Percentiles rank a stretch among this genome's conserved stretches.
phyloP scores from a whole-genome alignment of 53 echinoderm and acorn worm genomes.

The Mesocentrotus franciscanus region DNA sequence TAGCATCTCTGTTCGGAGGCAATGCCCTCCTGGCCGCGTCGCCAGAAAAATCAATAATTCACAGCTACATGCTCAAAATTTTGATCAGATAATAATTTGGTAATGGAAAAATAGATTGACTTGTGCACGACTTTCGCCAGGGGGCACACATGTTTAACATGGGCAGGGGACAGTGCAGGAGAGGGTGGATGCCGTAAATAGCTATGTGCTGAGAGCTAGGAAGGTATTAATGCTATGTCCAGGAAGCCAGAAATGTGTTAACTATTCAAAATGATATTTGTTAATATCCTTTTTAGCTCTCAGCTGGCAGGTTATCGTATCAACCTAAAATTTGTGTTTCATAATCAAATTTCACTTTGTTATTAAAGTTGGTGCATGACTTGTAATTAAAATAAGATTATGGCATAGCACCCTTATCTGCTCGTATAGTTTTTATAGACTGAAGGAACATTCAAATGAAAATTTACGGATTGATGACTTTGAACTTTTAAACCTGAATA shows the following conservation, averaged over 20 bases:
- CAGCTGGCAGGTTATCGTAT: neutral
- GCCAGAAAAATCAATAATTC: slow-evolving; percentile 45
- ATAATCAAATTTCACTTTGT: too few species aligned
- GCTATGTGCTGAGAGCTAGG: too few species aligned
- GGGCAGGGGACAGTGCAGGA: neutral
- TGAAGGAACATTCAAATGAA: too few species aligned
- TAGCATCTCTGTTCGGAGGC: neutral
- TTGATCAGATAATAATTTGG: slow-evolving; percentile 50
- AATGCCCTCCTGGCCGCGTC: neutral
- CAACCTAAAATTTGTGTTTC: too few species aligned
- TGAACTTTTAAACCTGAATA: neutral
- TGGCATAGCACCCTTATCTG: too few species aligned
- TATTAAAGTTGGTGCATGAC: too few species aligned
- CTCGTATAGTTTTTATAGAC: too few species aligned
- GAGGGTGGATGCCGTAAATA: too few species aligned
- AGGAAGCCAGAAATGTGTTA: too few species aligned
- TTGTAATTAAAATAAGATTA: too few species aligned
- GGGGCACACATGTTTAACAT: neutral
- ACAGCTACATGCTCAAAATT: slow-evolving; percentile 37
- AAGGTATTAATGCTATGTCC: too few species aligned
- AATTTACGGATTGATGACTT: neutral
- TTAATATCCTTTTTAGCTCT: neutral
- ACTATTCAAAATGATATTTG: too few species aligned
- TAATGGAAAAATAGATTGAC: slow-evolving; percentile 53
- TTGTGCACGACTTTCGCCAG: neutral